Conservation (phyloP, 1,140 invertebrate species). For the Aphidius ervi region DNA sequence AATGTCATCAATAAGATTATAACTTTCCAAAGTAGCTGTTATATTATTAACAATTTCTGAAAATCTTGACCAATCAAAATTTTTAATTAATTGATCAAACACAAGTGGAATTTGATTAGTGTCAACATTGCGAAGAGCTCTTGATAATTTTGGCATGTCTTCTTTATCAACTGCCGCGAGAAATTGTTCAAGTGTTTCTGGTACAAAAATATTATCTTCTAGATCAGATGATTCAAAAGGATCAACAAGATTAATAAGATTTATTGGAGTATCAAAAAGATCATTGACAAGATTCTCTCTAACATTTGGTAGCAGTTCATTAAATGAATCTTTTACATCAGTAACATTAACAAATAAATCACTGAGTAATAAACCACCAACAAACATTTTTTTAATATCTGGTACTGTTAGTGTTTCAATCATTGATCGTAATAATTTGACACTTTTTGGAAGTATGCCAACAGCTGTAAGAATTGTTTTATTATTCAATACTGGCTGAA, state of each 20-base stretch:
- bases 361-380: conserved; percentile 51
- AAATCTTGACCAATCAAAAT: conserved; percentile 41
- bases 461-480: conserved; percentile 51
- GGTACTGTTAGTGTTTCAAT: conserved; percentile 58
- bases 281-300: conserved; percentile 43
- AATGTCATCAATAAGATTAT: conserved; percentile 43
- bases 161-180: conserved; percentile 35
- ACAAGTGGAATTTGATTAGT: conserved; percentile 38
- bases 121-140: conserved; percentile 39
- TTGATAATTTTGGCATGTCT: conserved; percentile 35
- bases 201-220: conserved; percentile 39
- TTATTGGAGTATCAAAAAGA: conserved; percentile 52
- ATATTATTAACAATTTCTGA: conserved; percentile 39
- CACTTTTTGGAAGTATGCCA: conserved; percentile 55
- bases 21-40: conserved; percentile 42
- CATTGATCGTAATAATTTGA: conserved; percentile 58
- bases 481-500: conserved; percentile 52
- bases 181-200: conserved; percentile 41
- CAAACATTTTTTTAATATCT: conserved; percentile 56
- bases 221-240: conserved; percentile 43
- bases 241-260: conserved; percentile 50
- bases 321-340: conserved; percentile 47
- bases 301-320: conserved; percentile 40
- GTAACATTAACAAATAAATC: conserved; percentile 55
- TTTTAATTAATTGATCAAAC: conserved; percentile 38